phyloP scores from a whole-genome alignment of 2,797 vertebrate species.

The Geotrypetes seraphini region DNA sequence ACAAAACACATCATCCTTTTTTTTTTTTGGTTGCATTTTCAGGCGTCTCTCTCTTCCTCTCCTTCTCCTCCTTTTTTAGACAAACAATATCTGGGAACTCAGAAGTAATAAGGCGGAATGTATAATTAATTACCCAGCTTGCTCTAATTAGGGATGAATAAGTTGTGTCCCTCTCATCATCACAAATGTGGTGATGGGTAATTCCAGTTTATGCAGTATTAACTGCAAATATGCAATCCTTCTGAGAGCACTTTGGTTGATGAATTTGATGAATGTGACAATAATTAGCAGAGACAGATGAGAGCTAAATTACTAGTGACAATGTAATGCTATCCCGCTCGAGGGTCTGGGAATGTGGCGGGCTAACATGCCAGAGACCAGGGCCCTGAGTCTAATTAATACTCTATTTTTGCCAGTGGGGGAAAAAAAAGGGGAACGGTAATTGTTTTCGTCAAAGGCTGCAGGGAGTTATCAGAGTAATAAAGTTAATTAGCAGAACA shows the following conservation, averaged over 20 bases:
- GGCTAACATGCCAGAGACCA: conserved; percentile 71
- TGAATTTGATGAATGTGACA: conserved; percentile 99
- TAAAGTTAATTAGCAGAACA: conserved; percentile 99
- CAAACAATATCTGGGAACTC: conserved; percentile 92
- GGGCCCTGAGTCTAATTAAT: conserved; percentile 82
- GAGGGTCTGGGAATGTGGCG: conserved; percentile 78
- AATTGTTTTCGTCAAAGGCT: conserved; percentile 98
- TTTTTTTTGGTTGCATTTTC: conserved; percentile 38
- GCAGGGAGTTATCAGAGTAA: conserved; percentile 98
- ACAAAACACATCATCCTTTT: conserved; percentile 95
- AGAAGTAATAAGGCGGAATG: conserved; percentile 98
- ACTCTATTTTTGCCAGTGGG: conserved; percentile 61
- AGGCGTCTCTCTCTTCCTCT: conserved; percentile 51
- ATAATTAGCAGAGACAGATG: conserved; percentile 99
- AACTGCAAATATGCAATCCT: conserved; percentile 96
- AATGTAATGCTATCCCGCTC: conserved; percentile 90
- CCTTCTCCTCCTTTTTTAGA: conserved; percentile 64
- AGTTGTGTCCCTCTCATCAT: conserved; percentile 92
- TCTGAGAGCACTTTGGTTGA: conserved; percentile 96
- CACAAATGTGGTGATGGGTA: conserved; percentile 89
- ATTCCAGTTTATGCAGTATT: conserved; percentile 98
- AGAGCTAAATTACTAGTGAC: conserved; percentile 98
- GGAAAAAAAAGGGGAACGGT: conserved; percentile 57
- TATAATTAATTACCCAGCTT: conserved; percentile 99
- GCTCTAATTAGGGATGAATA: conserved; percentile 99